Evolutionary conservation across 2,797 vertebrate species (phyloP).

Genomic region (Xerus rutilus): DNA sequence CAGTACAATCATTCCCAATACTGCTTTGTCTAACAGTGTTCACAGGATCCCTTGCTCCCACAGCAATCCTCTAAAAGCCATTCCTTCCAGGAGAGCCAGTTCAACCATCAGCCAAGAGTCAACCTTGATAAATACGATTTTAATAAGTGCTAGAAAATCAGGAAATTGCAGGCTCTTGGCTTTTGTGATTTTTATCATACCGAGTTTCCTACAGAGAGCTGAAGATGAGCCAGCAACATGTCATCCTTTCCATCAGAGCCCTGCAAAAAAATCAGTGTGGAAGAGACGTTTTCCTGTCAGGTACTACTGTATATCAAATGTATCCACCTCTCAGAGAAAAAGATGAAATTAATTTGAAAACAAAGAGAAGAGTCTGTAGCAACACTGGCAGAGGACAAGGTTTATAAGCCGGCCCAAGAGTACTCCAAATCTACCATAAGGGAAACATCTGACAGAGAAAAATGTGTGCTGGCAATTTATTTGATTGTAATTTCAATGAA

Average conservation of each 20-base stretch:
- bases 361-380: conserved; percentile 64
- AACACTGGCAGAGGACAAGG: conserved; percentile 69
- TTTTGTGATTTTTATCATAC: conserved; percentile 78
- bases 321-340: conserved; percentile 53
- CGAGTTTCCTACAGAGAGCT: conserved; percentile 49
- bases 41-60: conserved; percentile 63
- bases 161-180: conserved; percentile 81
- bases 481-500: conserved; percentile 81
- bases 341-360: conserved; percentile 72
- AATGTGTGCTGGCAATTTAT: conserved; percentile 80
- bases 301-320: conserved; percentile 76
- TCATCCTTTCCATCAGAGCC: conserved; percentile 62
- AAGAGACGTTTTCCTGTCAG: conserved; percentile 65
- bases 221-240: conserved; percentile 61
- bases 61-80: conserved; percentile 49
- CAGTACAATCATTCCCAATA: conserved; percentile 48
- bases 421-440: conserved; percentile 72
- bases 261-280: conserved; percentile 46
- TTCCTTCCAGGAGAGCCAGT: conserved; percentile 64
- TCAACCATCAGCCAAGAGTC: conserved; percentile 70
- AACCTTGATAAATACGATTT: conserved; percentile 80
- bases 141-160: conserved; percentile 80
- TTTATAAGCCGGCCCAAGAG: conserved; percentile 62
- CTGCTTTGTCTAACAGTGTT: conserved; percentile 27
- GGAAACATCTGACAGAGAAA: conserved; percentile 77